Conservation (phyloP, 2,888 invertebrate species). For the Leucozona laternaria region DNA sequence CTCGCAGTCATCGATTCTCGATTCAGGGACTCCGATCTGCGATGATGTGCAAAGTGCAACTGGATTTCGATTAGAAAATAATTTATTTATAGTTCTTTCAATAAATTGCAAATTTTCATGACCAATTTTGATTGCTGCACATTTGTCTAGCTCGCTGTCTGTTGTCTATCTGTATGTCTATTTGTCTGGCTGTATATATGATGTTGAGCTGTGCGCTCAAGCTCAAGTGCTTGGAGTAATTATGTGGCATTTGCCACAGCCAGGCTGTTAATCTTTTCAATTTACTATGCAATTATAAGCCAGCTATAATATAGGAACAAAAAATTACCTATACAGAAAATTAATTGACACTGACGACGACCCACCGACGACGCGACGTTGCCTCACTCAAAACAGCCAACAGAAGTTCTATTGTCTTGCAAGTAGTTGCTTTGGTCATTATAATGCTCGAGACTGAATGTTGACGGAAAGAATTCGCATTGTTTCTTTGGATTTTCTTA, state of each 20-base stretch:
- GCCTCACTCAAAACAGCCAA: conserved; percentile 19
- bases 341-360: conserved; percentile 54
- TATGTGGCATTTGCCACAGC: conserved; percentile 41
- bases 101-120: conserved; percentile 63
- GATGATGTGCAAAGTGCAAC: neutral
- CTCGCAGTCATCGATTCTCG: neutral
- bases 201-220: neutral
- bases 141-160: conserved; percentile 29
- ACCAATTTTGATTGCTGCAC: conserved; percentile 58
- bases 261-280: conserved; percentile 38
- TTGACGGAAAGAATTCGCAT: conserved; percentile 30
- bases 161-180: neutral
- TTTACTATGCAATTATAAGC: conserved; percentile 48
- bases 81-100: conserved; percentile 59
- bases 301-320: neutral
- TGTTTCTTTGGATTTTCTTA: conserved; percentile 15
- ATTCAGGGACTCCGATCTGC: neutral
- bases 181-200: neutral
- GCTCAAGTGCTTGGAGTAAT: conserved; percentile 23
- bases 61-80: conserved; percentile 59
- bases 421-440: neutral
- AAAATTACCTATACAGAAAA: neutral
- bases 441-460: neutral
- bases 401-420: conserved; percentile 43
- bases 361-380: neutral